Evolutionary conservation across 2,113 vertebrate genomes (phyloP), one percentile per base, ranked within the genome.

Genomic region (Hippocampus mohnikei): DNA sequence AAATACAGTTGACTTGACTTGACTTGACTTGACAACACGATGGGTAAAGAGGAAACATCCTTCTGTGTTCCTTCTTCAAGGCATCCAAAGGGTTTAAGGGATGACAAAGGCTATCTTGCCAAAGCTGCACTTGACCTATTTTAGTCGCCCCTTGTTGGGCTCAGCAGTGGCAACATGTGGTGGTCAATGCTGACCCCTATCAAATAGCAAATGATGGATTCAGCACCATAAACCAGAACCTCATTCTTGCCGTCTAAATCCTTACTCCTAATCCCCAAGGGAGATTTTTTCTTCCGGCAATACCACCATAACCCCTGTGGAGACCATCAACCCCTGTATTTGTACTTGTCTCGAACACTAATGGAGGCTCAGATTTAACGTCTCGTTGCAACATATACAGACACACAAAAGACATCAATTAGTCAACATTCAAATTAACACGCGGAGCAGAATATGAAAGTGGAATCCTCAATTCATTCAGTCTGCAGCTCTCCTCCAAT

Each of bases 41-140:
- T 16, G 23, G 42, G 29, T n/a, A 73, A 46, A 37, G 8, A 8
- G 73, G 1, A 23, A 78, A 76, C 58, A 67, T 52, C 75, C 76
- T 81, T 80, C 81, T 84, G 53, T 56, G 77, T 62, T 63, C 25
- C 65, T 75, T 80, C 78, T 83, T 81, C 69, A 74, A 79, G 68
- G 70, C 69, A 82, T 84, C 85, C 78, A 83, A 41, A 46, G 62
- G 71, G 61, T 83, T 87, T 80, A 79, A 79, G 84, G 71, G 75
- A 82, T 72, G 73, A 86, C 82, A 87, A 87, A 85, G 74, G 69
- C 72, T 70, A 48, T 79, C 70, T 78, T 77, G 69, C 79, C 59
- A 85, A 90, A 91, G 85, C 91, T 81, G 81, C 81, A 78, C 83
- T 88, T 90, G 90, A 90, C 89, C 91, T 78, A 88, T 82, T 91